These are phyloP conservation scores for Alligator mississippiensis DNA, from an alignment of 2,113 vertebrate species.

Conservation along the genomic window DNA sequence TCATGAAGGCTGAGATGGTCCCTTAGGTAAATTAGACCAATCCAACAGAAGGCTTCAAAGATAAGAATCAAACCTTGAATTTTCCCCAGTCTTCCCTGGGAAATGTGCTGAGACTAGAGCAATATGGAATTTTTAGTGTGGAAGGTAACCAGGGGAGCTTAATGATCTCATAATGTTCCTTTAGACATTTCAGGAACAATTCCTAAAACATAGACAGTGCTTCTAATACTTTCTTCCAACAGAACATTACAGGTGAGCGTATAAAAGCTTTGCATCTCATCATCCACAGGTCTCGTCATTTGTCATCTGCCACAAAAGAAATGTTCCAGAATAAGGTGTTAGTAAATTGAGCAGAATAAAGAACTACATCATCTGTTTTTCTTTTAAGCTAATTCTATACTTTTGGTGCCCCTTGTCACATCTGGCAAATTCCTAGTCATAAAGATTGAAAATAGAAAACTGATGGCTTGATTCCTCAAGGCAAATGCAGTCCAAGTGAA, in stretches of 20 bases:
- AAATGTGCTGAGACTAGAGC: neutral
- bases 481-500: slow-evolving; percentile 41
- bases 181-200: neutral
- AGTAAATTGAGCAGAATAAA: neutral
- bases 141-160: neutral
- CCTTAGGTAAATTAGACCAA: neutral
- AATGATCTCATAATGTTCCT: neutral
- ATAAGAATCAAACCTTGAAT: neutral
- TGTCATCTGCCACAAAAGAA: neutral
- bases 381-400: neutral
- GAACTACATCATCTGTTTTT: neutral
- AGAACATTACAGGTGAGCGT: neutral
- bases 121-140: no score
- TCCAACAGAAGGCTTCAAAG: neutral
- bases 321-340: neutral
- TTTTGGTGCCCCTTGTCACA: neutral
- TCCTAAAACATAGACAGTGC: neutral
- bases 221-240: neutral
- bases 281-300: slow-evolving; percentile 1
- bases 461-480: slow-evolving; percentile 16
- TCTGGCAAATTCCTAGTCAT: slow-evolving; percentile 53
- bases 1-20: neutral
- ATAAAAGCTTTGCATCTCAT: neutral
- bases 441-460: slow-evolving; percentile 35
- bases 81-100: neutral